A percentile compares a stretch with the other conserved stretches of the same genome.
Evolutionary conservation across 2,113 vertebrate species (phyloP).

Genomic region (Arvicanthis niloticus): DNA sequence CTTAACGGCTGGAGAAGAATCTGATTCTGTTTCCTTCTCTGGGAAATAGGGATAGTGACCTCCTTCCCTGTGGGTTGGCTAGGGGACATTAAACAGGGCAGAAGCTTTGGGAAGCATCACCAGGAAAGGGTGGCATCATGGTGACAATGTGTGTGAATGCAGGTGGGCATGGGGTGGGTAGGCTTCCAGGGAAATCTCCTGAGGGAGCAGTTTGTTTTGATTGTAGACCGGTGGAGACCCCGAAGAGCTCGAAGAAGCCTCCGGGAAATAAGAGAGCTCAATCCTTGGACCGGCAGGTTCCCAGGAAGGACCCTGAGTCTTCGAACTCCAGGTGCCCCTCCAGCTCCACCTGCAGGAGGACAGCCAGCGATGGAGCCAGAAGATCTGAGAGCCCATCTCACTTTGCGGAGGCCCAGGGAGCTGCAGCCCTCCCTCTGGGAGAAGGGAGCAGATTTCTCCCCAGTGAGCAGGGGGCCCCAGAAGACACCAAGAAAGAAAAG

Average conservation of each 20-base stretch:
- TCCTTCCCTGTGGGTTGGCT: too few relatives aligned
- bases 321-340: conserved; percentile 89
- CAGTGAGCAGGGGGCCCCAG: conserved; percentile 42
- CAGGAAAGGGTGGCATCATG: accelerated
- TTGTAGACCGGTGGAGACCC: neutral
- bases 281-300: conserved; percentile 79
- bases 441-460: neutral
- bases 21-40: neutral
- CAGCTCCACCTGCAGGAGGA: conserved; percentile 68
- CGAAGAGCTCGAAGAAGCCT: neutral
- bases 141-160: accelerated
- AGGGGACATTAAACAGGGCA: neutral
- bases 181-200: neutral
- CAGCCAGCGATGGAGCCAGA: conserved; percentile 85
- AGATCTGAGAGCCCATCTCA: neutral
- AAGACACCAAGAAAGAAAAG: conserved; percentile 83
- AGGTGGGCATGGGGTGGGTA: accelerated
- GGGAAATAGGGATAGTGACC: neutral
- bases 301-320: conserved; percentile 88
- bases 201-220: conserved; percentile 45
- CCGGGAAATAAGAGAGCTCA: conserved; percentile 61
- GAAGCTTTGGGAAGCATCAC: neutral
- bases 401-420: neutral
- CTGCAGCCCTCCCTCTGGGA: neutral
- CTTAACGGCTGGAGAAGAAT: accelerated